These are phyloP conservation scores for Pomatorhinus ruficollis DNA, from an alignment of 2,113 vertebrate genomes.

Conservation along the genomic window DNA sequence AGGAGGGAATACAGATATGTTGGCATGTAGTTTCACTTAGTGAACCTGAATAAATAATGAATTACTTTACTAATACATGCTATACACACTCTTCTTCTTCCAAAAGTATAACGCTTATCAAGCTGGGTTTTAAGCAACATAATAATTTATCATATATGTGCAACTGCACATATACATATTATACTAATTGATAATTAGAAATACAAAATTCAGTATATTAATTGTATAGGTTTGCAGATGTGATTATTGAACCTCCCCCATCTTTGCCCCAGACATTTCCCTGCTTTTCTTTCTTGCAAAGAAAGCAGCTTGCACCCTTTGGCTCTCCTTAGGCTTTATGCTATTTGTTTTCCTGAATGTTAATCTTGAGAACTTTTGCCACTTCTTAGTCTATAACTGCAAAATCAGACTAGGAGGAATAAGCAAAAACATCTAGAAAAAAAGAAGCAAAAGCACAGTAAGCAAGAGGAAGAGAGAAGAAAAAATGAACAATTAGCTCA, in stretches of 20 bases:
- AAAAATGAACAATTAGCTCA: conserved; percentile 71
- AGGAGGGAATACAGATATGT: conserved; percentile 75
- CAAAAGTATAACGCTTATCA: conserved; percentile 34
- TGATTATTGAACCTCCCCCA: neutral
- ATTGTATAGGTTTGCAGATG: neutral
- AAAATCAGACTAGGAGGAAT: conserved; percentile 70
- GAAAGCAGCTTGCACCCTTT: conserved; percentile 19
- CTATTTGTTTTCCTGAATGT: neutral
- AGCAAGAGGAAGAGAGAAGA: conserved; percentile 77
- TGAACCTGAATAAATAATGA: conserved; percentile 82
- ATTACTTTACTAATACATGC: conserved; percentile 74
- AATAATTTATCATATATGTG: conserved; percentile 57
- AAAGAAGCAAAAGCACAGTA: conserved; percentile 78
- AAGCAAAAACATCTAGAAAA: conserved; percentile 77
- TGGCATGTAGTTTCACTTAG: conserved; percentile 81
- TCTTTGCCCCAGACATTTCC: neutral
- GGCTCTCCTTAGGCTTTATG: neutral
- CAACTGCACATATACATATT: neutral
- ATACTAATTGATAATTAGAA: neutral
- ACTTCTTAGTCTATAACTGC: conserved; percentile 55
- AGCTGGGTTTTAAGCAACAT: neutral
- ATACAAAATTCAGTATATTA: neutral
- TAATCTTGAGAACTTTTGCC: conserved; percentile 47
- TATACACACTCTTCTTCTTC: conserved; percentile 52
- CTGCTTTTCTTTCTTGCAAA: conserved; percentile 16